Evolutionary conservation across 2,888 invertebrate genomes (phyloP).

Genomic region (Eremobia ochroleuca): DNA sequence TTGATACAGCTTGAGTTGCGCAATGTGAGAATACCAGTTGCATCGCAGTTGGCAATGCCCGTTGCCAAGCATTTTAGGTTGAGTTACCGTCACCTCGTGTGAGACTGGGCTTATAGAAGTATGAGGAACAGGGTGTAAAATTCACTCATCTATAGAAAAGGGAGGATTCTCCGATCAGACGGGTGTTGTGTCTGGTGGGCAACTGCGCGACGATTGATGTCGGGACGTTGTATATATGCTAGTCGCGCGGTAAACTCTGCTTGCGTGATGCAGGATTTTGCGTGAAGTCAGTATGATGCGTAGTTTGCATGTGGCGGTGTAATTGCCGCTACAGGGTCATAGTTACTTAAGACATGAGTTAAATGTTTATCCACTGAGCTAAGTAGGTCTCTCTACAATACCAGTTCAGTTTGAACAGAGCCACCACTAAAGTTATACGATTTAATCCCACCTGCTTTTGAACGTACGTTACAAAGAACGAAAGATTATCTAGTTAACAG

Average conservation of each 20-base stretch:
- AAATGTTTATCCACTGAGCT: background rate
- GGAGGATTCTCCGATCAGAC: no score
- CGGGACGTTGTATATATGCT: no score
- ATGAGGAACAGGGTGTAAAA: no score
- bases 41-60: background rate
- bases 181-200: no score
- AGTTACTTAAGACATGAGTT: background rate
- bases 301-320: no score
- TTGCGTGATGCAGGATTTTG: no score
- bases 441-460: conserved; percentile 39
- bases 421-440: background rate
- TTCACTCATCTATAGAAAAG: no score
- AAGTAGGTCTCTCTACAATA: background rate
- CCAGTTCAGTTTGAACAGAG: conserved; percentile 10
- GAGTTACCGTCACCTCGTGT: background rate
- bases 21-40: background rate
- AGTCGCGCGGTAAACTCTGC: no score
- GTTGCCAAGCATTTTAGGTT: background rate
- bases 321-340: no score
- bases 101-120: background rate
- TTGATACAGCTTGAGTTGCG: no score
- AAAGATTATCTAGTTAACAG: conserved; percentile 53
- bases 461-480: conserved; percentile 17
- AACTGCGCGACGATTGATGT: no score
- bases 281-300: no score